Percentiles rank a stretch among this genome's conserved stretches.
phyloP scores from a whole-genome alignment of 2,797 vertebrate species.

The Urophycis tenuis region DNA sequence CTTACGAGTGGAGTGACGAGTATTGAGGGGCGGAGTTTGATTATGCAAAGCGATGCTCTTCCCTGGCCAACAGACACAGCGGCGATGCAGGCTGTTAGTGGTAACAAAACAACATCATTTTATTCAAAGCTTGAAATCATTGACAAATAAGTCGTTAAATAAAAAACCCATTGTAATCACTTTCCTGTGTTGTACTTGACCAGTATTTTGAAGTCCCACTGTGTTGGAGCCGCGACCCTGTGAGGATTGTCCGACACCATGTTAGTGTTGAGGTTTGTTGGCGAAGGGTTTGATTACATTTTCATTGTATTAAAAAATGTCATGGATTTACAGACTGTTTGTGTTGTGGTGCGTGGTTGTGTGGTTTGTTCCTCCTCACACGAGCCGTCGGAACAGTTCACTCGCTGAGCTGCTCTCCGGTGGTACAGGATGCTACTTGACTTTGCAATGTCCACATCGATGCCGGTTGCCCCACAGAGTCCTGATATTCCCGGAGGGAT shows the following conservation, averaged over 20 bases:
- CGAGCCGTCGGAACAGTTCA: too few species aligned
- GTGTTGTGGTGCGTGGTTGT: background rate
- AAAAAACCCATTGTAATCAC: conserved; percentile 55
- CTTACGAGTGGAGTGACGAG: conserved; percentile 52
- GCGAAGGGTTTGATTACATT: background rate
- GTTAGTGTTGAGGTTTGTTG: background rate
- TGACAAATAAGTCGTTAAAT: conserved; percentile 44
- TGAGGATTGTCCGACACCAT: background rate
- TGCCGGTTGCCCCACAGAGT: background rate
- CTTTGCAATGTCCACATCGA: background rate
- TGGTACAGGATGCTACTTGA: background rate
- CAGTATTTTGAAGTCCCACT: background rate
- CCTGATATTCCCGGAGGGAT: background rate
- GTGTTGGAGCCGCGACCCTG: too few species aligned
- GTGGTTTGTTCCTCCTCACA: background rate
- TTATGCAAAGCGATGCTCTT: conserved; percentile 61
- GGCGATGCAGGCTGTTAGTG: conserved; percentile 57
- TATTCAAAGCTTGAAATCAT: conserved; percentile 74
- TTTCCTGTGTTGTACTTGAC: conserved; percentile 8
- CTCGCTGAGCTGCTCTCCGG: too few species aligned
- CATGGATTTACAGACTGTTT: background rate
- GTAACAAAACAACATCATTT: conserved; percentile 51
- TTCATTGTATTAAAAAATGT: background rate
- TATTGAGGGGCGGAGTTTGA: conserved; percentile 61
- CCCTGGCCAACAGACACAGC: conserved; percentile 55